phyloP scores from a whole-genome alignment of 2,888 invertebrate genomes.

The Lochmaea capreae region DNA sequence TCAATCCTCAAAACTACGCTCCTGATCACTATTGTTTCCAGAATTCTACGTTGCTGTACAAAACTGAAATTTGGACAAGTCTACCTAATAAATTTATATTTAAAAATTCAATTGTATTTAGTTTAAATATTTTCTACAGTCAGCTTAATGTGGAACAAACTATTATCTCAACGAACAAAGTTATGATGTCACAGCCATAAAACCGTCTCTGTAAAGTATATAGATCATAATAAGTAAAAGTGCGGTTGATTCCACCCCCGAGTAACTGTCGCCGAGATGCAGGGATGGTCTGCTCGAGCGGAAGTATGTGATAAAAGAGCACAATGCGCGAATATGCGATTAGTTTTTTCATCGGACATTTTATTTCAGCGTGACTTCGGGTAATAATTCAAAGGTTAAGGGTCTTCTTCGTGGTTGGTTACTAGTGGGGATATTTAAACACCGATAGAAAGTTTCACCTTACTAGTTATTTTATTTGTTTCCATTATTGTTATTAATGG shows the following conservation, averaged over 20 bases:
- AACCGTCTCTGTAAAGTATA: slow-evolving; percentile 31
- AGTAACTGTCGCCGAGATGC: slow-evolving; percentile 23
- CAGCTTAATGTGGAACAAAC: neutral
- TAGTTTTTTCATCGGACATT: slow-evolving; percentile 52
- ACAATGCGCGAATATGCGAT: slow-evolving; percentile 59
- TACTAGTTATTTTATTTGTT: neutral
- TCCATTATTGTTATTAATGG: neutral
- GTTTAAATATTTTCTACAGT: neutral
- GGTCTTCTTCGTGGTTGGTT: slow-evolving; percentile 14
- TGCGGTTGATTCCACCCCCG: slow-evolving; percentile 38
- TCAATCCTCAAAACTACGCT: too few species aligned
- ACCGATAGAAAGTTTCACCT: slow-evolving; percentile 13
- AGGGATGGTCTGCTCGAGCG: slow-evolving; percentile 54
- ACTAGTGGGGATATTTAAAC: slow-evolving; percentile 33
- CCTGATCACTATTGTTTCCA: too few species aligned
- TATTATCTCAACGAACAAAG: neutral
- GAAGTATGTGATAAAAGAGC: slow-evolving; percentile 56
- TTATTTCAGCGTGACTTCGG: slow-evolving; percentile 38
- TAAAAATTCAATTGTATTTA: too few species aligned
- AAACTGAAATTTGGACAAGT: too few species aligned
- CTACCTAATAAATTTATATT: too few species aligned
- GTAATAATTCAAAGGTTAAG: slow-evolving; percentile 39
- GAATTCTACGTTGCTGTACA: too few species aligned
- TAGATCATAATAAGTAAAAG: slow-evolving; percentile 51
- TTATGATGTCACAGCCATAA: neutral